Percentiles rank a stretch among this genome's conserved stretches.
Evolutionary conservation across 2,888 invertebrate genomes (phyloP).

Genomic region (Vesta saturnalis): DNA sequence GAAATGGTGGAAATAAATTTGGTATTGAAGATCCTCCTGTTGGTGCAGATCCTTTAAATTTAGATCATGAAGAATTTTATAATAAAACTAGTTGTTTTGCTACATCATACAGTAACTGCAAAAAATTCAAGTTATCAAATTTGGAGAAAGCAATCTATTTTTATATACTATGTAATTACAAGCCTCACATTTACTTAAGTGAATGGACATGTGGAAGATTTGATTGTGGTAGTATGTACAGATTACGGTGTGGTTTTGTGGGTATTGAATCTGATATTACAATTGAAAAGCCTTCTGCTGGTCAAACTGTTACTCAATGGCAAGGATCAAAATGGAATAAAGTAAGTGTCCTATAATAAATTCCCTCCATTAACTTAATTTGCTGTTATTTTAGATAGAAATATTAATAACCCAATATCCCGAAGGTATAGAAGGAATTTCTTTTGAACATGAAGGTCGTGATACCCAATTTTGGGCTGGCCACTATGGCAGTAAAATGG

Average conservation of each 20-base stretch:
- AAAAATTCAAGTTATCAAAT: constrained; percentile 62
- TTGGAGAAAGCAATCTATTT: constrained; percentile 59
- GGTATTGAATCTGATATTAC: constrained; percentile 40
- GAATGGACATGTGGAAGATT: constrained; percentile 59
- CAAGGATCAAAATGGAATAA: constrained; percentile 57
- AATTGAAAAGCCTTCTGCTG: constrained; percentile 42
- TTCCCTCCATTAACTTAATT: constrained; percentile 1
- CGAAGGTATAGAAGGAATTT: constrained; percentile 62
- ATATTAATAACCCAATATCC: constrained; percentile 65
- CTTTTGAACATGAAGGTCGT: constrained; percentile 66
- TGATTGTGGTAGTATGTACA: constrained; percentile 25
- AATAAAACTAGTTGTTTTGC: constrained; percentile 64
- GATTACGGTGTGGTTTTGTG: constrained; percentile 43
- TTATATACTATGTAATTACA: constrained; percentile 61
- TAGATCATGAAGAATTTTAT: constrained; percentile 59
- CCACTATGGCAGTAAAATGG: constrained; percentile 74
- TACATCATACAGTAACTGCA: constrained; percentile 64
- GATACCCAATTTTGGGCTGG: constrained; percentile 73
- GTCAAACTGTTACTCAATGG: constrained; percentile 51
- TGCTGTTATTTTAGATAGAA: constrained; percentile 57
- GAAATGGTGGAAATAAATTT: constrained; percentile 61
- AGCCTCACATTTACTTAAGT: constrained; percentile 65
- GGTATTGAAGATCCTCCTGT: constrained; percentile 63
- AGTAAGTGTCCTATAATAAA: constrained; percentile 49
- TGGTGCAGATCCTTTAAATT: constrained; percentile 61